Conservation (phyloP, 2,888 invertebrate genomes). For the Drosophila melanosoma region DNA sequence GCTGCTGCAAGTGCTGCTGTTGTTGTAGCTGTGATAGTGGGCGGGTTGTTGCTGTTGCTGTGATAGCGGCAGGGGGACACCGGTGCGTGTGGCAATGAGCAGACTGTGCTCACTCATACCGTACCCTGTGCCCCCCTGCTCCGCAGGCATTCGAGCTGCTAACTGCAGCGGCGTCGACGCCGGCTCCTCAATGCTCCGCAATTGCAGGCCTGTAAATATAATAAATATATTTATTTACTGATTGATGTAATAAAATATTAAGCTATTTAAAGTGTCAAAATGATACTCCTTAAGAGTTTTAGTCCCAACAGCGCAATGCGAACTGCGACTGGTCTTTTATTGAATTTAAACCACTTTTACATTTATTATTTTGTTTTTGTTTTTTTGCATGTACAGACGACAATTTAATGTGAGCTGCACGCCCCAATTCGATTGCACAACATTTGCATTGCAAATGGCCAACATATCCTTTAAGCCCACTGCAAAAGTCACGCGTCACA, state of each 20-base stretch:
- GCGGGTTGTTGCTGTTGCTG: conserved; percentile 72
- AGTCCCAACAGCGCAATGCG: too few relatives aligned
- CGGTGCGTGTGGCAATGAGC: conserved; percentile 85
- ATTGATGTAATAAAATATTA: not conserved
- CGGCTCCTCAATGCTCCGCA: conserved; percentile 94
- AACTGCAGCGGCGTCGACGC: conserved; percentile 86
- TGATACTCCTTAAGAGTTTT: not conserved
- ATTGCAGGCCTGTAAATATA: conserved; percentile 89
- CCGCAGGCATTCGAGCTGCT: conserved; percentile 86
- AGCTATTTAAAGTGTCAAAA: not conserved
- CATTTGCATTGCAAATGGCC: conserved; percentile 77
- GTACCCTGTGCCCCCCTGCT: conserved; percentile 88
- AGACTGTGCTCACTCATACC: conserved; percentile 86
- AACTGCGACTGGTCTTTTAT: conserved; percentile 5
- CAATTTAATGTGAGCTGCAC: conserved; percentile 37
- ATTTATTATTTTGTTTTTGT: not conserved
- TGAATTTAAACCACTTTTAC: conserved; percentile 5
- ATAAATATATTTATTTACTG: not conserved
- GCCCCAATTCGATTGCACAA: conserved; percentile 47
- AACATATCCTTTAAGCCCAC: conserved; percentile 59
- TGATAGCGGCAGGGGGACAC: conserved; percentile 85
- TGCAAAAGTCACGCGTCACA: conserved; percentile 48
- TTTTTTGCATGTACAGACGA: conserved; percentile 26
- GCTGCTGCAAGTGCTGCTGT: conserved; percentile 41
- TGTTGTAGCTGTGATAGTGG: conserved; percentile 60